Conservation (phyloP, 2,888 invertebrate genomes). For the Hypomecis atomaria region DNA sequence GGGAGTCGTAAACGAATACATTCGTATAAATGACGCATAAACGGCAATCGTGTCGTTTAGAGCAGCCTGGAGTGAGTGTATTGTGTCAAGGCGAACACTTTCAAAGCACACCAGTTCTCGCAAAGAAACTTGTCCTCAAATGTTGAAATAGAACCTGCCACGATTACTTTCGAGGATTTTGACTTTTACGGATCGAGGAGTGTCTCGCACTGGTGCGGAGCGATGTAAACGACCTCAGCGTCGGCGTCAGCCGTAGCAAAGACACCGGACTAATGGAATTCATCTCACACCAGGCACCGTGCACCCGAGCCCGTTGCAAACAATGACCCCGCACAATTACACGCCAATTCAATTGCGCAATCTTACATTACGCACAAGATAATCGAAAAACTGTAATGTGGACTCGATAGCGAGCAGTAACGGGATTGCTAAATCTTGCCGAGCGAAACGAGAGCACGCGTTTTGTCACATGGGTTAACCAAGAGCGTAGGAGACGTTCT, state of each 20-base stretch:
- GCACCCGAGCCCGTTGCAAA: conserved; percentile 71
- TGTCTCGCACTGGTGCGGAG: conserved; percentile 45
- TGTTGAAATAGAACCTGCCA: conserved; percentile 31
- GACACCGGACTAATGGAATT: conserved; percentile 68
- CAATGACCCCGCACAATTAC: conserved; percentile 71
- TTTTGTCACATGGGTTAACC: conserved; percentile 52
- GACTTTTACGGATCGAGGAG: conserved; percentile 35
- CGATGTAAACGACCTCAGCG: conserved; percentile 62
- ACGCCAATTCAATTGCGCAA: conserved; percentile 65
- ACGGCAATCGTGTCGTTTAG: conserved; percentile 53
- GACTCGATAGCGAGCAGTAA: conserved; percentile 49
- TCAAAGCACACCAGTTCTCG: conserved; percentile 48
- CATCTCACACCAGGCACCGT: conserved; percentile 69
- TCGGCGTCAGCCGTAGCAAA: conserved; percentile 42
- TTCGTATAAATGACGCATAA: conserved; percentile 51
- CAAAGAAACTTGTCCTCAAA: conserved; percentile 35
- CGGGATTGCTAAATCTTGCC: conserved; percentile 52
- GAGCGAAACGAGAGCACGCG: conserved; percentile 48
- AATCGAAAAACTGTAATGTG: conserved; percentile 56
- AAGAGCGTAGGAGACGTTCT: conserved; percentile 52
- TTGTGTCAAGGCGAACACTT: conserved; percentile 66
- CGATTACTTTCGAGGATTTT: conserved; percentile 34
- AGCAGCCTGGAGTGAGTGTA: conserved; percentile 52
- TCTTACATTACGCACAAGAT: conserved; percentile 57
- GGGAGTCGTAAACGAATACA: conserved; percentile 52